A percentile compares a stretch with the other conserved stretches of the same genome.
Conservation (phyloP, 1,140 invertebrate species). For the Pectinophora gossypiella region DNA sequence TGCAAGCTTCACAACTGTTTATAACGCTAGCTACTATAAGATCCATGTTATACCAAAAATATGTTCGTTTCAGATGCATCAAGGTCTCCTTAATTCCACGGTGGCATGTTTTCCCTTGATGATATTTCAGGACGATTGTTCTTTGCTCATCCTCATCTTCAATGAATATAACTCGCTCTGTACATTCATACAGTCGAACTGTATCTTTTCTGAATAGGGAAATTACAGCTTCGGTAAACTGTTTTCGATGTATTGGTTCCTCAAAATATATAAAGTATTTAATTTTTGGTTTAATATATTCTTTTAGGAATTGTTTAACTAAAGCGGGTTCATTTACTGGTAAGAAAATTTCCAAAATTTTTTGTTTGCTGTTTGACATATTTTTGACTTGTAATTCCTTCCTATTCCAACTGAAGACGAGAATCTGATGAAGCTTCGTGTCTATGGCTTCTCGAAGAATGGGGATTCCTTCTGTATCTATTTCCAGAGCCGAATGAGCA, state of each 20-base stretch:
- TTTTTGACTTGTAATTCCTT: too few relatives aligned
- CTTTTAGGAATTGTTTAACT: constrained; percentile 13
- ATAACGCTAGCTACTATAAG: background rate
- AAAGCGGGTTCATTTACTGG: too few relatives aligned
- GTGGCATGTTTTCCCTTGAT: constrained; percentile 23
- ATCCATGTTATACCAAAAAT: constrained; percentile 34
- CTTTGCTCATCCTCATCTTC: constrained; percentile 11
- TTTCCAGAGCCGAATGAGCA: too few relatives aligned
- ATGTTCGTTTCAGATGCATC: constrained; percentile 20
- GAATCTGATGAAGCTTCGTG: too few relatives aligned
- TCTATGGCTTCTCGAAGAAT: too few relatives aligned
- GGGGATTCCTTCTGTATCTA: too few relatives aligned
- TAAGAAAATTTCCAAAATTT: too few relatives aligned
- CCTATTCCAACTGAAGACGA: too few relatives aligned
- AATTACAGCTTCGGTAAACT: constrained; percentile 11
- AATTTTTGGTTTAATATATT: constrained; percentile 11
- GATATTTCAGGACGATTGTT: constrained; percentile 15
- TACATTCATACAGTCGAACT: too few relatives aligned
- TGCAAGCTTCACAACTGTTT: background rate
- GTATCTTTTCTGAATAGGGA: constrained; percentile 12
- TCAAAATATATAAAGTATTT: constrained; percentile 8
- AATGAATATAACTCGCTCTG: constrained; percentile 10
- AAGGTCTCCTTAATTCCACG: constrained; percentile 31
- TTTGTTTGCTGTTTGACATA: too few relatives aligned
- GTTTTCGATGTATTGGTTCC: background rate